These are phyloP conservation scores for Stratiomys singularior DNA, from an alignment of 2,888 invertebrate genomes.

Conservation along the genomic window DNA sequence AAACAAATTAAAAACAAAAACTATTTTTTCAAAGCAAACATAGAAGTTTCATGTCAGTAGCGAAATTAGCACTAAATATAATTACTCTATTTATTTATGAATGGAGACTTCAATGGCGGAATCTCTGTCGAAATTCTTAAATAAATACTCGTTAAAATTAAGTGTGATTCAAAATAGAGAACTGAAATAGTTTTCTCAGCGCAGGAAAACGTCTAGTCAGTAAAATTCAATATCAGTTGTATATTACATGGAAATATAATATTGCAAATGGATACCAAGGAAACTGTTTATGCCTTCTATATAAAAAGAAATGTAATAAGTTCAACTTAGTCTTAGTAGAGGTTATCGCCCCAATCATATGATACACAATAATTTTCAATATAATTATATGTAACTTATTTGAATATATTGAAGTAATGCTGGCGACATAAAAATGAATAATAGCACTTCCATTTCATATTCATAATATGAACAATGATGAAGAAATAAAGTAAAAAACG, in stretches of 20 bases:
- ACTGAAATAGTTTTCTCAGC: background rate
- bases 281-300: conserved; percentile 43
- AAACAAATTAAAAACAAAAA: no score
- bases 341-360: conserved; percentile 25
- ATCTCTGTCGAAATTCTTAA: background rate
- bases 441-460: conserved; percentile 37
- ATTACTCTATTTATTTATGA: conserved; percentile 2
- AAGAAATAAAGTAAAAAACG: background rate
- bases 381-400: conserved; percentile 21
- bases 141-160: conserved; percentile 39
- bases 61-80: background rate
- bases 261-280: conserved; percentile 2
- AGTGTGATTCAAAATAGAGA: conserved; percentile 34
- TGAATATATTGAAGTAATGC: background rate
- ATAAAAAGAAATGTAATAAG: conserved; percentile 16
- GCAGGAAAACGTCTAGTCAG: background rate
- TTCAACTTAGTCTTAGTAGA: background rate
- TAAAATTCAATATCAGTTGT: background rate
- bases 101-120: background rate
- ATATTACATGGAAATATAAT: background rate
- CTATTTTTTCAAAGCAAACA: background rate
- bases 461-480: background rate
- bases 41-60: background rate
- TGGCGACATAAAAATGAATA: conserved; percentile 14
- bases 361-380: conserved; percentile 24